Percentiles rank a stretch among this genome's conserved stretches.
Conservation (phyloP, 2,797 vertebrate genomes). For the Peromyscus nudipes region DNA sequence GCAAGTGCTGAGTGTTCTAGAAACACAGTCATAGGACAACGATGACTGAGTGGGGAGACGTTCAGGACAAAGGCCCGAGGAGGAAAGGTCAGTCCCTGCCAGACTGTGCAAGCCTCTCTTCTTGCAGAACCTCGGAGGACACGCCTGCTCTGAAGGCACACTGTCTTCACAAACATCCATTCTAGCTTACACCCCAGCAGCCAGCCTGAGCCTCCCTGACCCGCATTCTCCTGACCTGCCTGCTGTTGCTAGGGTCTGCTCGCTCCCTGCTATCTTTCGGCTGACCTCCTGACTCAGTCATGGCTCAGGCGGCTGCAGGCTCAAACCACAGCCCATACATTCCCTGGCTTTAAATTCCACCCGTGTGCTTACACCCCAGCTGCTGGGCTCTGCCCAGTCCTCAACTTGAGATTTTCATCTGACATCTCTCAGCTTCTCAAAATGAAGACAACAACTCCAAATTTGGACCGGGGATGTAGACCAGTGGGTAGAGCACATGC, state of each 20-base stretch:
- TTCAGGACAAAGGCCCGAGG: neutral
- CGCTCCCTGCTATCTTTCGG: neutral
- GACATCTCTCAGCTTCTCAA: neutral
- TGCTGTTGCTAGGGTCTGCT: neutral
- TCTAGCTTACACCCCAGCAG: neutral
- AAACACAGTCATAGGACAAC: neutral
- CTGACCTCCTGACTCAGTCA: neutral
- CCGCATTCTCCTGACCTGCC: neutral
- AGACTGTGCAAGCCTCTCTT: no score
- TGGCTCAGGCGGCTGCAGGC: neutral
- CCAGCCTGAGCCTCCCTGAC: neutral
- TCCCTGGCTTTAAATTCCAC: neutral
- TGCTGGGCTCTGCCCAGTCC: neutral
- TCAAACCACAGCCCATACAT: neutral
- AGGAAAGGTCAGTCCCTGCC: neutral
- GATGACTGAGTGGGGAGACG: neutral
- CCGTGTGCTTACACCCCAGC: neutral
- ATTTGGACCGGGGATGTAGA: neutral
- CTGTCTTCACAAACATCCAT: neutral
- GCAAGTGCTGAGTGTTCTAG: neutral
- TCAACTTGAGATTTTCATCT: conserved; percentile 19
- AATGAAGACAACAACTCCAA: neutral
- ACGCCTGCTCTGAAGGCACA: neutral
- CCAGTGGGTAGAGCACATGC: neutral
- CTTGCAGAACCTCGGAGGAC: neutral